phyloP scores from a whole-genome alignment of 2,888 invertebrate genomes.

The Campopleginae sp. region DNA sequence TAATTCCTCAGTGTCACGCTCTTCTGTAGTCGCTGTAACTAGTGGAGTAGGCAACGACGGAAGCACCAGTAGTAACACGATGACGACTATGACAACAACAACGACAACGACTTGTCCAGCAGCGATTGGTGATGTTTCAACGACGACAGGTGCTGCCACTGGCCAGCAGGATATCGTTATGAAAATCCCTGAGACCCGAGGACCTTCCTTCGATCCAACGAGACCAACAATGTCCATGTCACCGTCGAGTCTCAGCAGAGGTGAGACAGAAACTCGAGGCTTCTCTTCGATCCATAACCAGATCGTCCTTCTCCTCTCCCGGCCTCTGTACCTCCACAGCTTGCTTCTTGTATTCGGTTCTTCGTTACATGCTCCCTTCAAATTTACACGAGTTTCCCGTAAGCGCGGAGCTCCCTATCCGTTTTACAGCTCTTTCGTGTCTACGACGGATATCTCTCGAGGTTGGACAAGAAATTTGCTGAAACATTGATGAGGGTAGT shows the following conservation, averaged over 20 bases:
- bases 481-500: conserved; percentile 76
- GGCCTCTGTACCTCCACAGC: background rate
- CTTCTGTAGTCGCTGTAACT: conserved; percentile 18
- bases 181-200: conserved; percentile 79
- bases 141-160: conserved; percentile 72
- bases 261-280: conserved; percentile 85
- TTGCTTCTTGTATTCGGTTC: conserved; percentile 44
- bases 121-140: conserved; percentile 75
- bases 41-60: conserved; percentile 49
- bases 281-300: conserved; percentile 20
- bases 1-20: conserved; percentile 34
- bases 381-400: conserved; percentile 25
- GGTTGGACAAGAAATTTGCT: conserved; percentile 71
- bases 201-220: conserved; percentile 76
- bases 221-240: conserved; percentile 86
- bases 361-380: conserved; percentile 34
- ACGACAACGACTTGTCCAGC: conserved; percentile 77
- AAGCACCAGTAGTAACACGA: conserved; percentile 70
- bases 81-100: conserved; percentile 77
- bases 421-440: conserved; percentile 28
- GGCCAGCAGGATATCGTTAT: conserved; percentile 77
- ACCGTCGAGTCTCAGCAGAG: conserved; percentile 91
- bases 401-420: background rate
- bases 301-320: conserved; percentile 22
- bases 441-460: background rate